A percentile compares a stretch with the other conserved stretches of the same genome.
Conservation (phyloP, 2,113 vertebrate species). For the Labeo catla region DNA sequence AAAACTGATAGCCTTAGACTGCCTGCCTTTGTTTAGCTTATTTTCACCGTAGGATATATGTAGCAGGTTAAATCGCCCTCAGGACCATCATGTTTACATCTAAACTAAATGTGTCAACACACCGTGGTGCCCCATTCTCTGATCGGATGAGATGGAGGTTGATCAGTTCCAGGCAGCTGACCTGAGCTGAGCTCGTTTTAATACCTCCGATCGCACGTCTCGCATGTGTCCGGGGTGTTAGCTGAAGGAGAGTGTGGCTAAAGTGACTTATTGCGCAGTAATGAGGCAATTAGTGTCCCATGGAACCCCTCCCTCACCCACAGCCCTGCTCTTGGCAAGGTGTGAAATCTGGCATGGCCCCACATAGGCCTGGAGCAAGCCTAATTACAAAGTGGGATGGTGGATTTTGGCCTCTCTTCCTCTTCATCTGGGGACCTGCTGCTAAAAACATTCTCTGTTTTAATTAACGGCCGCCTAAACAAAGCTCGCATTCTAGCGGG, state of each 20-base stretch:
- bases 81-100: conserved; percentile 34
- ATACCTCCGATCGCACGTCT: conserved; percentile 65
- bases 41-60: conserved; percentile 8
- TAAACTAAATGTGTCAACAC: conserved; percentile 16
- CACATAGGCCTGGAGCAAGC: conserved; percentile 72
- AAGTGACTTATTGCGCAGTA: conserved; percentile 79
- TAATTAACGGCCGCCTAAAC: conserved; percentile 79
- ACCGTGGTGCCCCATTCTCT: conserved; percentile 61
- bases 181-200: conserved; percentile 68
- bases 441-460: conserved; percentile 76
- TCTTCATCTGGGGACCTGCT: conserved; percentile 81
- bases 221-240: conserved; percentile 75
- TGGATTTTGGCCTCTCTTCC: conserved; percentile 78
- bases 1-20: conserved; percentile 23
- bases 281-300: conserved; percentile 77
- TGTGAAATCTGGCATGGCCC: conserved; percentile 73
- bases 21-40: conserved; percentile 11
- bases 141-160: conserved; percentile 49
- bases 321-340: conserved; percentile 67
- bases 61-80: not conserved
- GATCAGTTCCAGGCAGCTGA: conserved; percentile 32
- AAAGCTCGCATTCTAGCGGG: conserved; percentile 65
- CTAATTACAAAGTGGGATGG: conserved; percentile 78
- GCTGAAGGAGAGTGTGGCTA: conserved; percentile 63
- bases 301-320: conserved; percentile 54